phyloP scores from a whole-genome alignment of 1,140 invertebrate genomes.

The Stegodyphus mimosarum region DNA sequence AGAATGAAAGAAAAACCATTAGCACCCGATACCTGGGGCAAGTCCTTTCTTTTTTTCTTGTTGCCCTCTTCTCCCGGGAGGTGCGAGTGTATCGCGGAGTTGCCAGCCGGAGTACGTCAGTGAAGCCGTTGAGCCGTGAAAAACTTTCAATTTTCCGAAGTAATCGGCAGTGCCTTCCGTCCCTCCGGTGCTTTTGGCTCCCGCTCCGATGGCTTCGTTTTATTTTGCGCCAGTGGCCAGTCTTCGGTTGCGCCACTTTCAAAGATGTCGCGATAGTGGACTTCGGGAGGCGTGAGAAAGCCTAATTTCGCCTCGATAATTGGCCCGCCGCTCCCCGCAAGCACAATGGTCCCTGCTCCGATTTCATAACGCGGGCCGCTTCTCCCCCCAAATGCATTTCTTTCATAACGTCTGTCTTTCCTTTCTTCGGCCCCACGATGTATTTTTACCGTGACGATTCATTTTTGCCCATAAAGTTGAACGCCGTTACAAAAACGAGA shows the following conservation, averaged over 20 bases:
- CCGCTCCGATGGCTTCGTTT: background rate
- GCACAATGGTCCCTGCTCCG: background rate
- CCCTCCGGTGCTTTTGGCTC: background rate
- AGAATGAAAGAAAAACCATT: slow-evolving; percentile 22
- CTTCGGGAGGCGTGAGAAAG: slow-evolving; percentile 42
- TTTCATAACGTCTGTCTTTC: background rate
- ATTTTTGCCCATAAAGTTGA: no score
- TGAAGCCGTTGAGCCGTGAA: slow-evolving; percentile 15
- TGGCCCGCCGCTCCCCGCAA: slow-evolving; percentile 4
- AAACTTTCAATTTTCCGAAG: slow-evolving; percentile 40
- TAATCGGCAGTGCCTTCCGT: slow-evolving; percentile 6
- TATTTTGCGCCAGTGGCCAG: background rate
- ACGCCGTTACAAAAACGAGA: slow-evolving; percentile 32
- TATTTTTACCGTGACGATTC: background rate
- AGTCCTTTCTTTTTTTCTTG: background rate
- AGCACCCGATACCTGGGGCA: slow-evolving; percentile 31
- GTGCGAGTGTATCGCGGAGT: slow-evolving; percentile 38
- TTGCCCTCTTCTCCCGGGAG: background rate
- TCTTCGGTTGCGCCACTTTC: background rate
- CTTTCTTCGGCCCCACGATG: background rate
- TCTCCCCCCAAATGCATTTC: slow-evolving; percentile 11
- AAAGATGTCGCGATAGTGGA: slow-evolving; percentile 47
- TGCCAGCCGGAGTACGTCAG: background rate
- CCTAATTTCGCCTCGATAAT: slow-evolving; percentile 34
- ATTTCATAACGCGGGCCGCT: slow-evolving; percentile 27